Conservation (phyloP, 2,797 vertebrate species). For the Apogon talboti region DNA sequence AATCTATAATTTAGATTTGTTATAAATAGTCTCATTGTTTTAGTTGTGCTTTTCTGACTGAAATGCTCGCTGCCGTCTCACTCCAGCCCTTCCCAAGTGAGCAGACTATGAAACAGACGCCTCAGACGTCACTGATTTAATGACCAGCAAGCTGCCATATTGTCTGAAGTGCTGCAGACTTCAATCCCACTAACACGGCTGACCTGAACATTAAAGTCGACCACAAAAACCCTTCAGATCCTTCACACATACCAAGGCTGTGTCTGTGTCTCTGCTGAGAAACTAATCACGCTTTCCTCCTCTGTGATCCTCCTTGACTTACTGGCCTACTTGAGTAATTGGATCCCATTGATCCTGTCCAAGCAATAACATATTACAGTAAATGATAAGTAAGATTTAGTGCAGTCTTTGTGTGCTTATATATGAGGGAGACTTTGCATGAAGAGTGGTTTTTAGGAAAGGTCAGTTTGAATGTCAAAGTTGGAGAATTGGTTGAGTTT, state of each 20-base stretch:
- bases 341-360: constrained; percentile 66
- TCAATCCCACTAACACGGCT: background rate
- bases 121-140: constrained; percentile 36
- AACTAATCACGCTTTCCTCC: constrained; percentile 37
- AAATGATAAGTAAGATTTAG: constrained; percentile 44
- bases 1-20: background rate
- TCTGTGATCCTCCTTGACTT: constrained; percentile 47
- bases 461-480: constrained; percentile 71
- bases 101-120: constrained; percentile 3
- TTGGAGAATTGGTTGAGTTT: constrained; percentile 9
- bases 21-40: background rate
- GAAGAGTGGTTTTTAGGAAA: constrained; percentile 45
- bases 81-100: constrained; percentile 7
- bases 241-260: background rate
- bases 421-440: constrained; percentile 16
- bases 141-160: constrained; percentile 26
- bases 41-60: background rate
- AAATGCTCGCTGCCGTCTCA: background rate
- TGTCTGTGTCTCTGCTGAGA: constrained; percentile 12
- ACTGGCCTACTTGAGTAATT: constrained; percentile 72
- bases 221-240: constrained; percentile 32
- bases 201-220: constrained; percentile 14
- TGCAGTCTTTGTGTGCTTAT: constrained; percentile 27
- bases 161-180: constrained; percentile 22
- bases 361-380: constrained; percentile 39